These are phyloP conservation scores for Trachythela sp. DNA, from an alignment of 64 coral and sea anemone species.

Conservation along the genomic window DNA sequence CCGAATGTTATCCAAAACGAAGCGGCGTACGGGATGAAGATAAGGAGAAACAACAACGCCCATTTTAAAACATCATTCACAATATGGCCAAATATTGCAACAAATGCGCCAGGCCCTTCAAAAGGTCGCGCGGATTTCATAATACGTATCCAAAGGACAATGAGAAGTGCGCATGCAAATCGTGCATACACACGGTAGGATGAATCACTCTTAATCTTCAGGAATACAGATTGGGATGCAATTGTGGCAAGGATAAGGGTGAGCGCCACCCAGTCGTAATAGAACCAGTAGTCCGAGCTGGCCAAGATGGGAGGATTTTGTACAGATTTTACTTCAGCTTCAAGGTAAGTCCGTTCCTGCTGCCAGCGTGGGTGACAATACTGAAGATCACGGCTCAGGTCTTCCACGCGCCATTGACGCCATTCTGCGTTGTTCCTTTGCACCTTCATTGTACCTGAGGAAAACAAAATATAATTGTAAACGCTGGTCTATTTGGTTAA, in stretches of 20 bases:
- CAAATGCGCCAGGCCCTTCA: constrained; percentile 10
- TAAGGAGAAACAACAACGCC: constrained; percentile 1
- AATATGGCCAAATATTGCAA: constrained; percentile 5
- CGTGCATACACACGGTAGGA: not conserved
- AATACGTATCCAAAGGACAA: constrained; percentile 17
- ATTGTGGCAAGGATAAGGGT: not conserved
- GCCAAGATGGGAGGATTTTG: constrained; percentile 5
- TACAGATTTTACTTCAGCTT: constrained; percentile 11
- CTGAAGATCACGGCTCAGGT: constrained; percentile 9
- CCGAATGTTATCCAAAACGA: constrained; percentile 19
- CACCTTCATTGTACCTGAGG: not conserved
- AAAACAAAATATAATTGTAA: not conserved
- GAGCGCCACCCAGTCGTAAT: constrained; percentile 15
- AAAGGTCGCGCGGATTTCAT: constrained; percentile 23
- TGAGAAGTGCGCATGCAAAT: not conserved
- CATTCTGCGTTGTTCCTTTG: not conserved
- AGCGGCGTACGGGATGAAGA: constrained; percentile 2
- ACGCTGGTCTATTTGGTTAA: not conserved
- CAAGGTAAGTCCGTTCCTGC: not conserved
- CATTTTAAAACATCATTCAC: not conserved
- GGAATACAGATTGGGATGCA: not conserved
- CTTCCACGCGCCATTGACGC: constrained; percentile 23
- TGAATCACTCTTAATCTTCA: not conserved
- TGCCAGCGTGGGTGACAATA: constrained; percentile 25
- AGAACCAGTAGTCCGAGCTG: constrained; percentile 14